phyloP scores from a whole-genome alignment of 2,113 vertebrate genomes.

The Ploceus nigricollis region DNA sequence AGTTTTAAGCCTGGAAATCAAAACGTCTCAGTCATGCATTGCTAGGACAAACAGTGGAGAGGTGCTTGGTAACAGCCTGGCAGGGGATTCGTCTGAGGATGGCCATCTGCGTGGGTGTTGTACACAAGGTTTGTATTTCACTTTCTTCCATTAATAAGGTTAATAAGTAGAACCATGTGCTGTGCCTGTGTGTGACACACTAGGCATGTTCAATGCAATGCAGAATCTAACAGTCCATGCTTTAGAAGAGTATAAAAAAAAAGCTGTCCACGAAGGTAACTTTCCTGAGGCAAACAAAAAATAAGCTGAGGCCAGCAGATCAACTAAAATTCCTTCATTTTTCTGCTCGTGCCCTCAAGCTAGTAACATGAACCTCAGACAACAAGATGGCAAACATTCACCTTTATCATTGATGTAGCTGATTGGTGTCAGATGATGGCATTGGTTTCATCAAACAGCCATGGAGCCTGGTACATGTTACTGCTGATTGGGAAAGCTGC shows the following conservation, averaged over 20 bases:
- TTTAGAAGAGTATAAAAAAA: neutral
- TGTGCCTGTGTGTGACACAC: neutral
- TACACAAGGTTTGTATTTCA: neutral
- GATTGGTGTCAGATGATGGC: neutral
- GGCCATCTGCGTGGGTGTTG: neutral
- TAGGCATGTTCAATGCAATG: neutral
- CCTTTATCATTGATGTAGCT: neutral
- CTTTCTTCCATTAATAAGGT: neutral
- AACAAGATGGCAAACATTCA: neutral
- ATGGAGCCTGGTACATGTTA: neutral
- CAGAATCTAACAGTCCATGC: neutral
- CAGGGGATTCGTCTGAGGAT: neutral
- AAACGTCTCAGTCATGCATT: neutral
- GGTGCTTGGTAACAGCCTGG: neutral
- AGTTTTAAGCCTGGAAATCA: neutral
- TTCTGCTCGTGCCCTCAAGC: neutral
- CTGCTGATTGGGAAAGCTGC: neutral
- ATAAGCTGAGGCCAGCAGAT: neutral
- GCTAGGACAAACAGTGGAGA: neutral
- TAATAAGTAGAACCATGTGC: slow-evolving; percentile 11
- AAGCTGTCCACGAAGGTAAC: neutral
- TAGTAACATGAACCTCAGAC: neutral
- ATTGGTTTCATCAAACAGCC: neutral
- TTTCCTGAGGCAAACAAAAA: neutral
- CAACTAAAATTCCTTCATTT: neutral